Conservation (phyloP, 2,888 invertebrate genomes). For the Nymphalis polychloros region DNA sequence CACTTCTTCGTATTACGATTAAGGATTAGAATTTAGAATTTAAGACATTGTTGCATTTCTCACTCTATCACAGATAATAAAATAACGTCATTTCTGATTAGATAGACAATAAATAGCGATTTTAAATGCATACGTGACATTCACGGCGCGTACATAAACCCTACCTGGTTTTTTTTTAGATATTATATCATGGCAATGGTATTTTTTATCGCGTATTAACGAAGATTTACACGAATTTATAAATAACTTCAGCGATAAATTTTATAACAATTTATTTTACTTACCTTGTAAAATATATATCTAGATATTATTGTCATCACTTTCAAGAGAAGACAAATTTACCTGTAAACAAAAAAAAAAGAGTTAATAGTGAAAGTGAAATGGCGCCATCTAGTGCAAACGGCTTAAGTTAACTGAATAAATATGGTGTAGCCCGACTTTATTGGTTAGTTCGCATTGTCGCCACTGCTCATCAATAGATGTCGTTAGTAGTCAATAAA, state of each 20-base stretch:
- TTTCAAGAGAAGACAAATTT: conserved; percentile 1
- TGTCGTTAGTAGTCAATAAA: conserved; percentile 15
- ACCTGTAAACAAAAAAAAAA: conserved; percentile 24
- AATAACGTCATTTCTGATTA: conserved; percentile 8
- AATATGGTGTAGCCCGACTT: neutral
- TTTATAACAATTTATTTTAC: neutral
- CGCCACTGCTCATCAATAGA: conserved; percentile 21
- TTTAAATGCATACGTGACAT: conserved; percentile 38
- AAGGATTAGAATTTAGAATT: neutral
- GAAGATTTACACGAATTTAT: conserved; percentile 11
- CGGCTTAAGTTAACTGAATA: conserved; percentile 13
- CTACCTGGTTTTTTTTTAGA: conserved; percentile 1
- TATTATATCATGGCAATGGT: conserved; percentile 10
- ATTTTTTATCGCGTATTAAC: conserved; percentile 10
- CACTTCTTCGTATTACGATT: neutral
- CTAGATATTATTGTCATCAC: neutral
- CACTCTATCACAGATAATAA: conserved; percentile 1
- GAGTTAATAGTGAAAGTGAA: neutral
- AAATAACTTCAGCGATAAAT: neutral
- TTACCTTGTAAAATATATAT: neutral
- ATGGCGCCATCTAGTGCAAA: conserved; percentile 37
- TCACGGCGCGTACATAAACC: conserved; percentile 22
- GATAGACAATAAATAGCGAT: neutral
- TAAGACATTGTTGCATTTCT: neutral
- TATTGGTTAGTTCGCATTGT: conserved; percentile 19